phyloP scores from a whole-genome alignment of 2,113 vertebrate genomes.

The Callaeas wilsoni region DNA sequence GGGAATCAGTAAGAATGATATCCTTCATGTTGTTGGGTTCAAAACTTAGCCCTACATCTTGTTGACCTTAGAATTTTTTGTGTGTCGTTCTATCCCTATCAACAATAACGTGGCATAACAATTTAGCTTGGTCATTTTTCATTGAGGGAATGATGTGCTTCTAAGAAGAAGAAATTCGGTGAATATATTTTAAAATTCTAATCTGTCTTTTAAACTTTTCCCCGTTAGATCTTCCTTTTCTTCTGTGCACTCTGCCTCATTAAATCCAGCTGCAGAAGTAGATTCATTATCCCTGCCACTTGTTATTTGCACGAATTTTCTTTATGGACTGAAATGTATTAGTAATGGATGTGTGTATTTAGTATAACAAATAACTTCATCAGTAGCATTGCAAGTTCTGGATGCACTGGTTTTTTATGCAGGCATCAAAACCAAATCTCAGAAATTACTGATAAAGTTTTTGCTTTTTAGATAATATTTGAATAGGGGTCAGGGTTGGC shows the following conservation, averaged over 20 bases:
- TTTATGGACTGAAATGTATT: background rate
- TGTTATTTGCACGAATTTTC: background rate
- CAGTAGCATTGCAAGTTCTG: background rate
- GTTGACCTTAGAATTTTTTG: background rate
- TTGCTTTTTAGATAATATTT: background rate
- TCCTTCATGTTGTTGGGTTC: background rate
- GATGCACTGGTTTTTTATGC: background rate
- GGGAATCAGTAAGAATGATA: background rate
- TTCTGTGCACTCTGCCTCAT: background rate
- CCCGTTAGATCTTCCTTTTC: background rate
- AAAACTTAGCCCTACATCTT: background rate
- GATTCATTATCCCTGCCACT: background rate
- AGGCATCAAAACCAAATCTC: background rate
- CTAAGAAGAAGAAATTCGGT: background rate
- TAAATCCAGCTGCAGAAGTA: background rate
- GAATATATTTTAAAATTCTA: background rate
- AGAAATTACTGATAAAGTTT: background rate
- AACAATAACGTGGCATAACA: background rate
- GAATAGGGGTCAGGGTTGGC: background rate
- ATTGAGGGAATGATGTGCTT: background rate
- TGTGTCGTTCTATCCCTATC: background rate
- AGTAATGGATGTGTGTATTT: background rate
- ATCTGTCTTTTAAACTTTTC: background rate
- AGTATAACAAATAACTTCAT: background rate
- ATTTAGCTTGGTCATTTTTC: background rate